Conservation (phyloP, 2,888 invertebrate genomes). For the Gastracanthus pulcherrimus region DNA sequence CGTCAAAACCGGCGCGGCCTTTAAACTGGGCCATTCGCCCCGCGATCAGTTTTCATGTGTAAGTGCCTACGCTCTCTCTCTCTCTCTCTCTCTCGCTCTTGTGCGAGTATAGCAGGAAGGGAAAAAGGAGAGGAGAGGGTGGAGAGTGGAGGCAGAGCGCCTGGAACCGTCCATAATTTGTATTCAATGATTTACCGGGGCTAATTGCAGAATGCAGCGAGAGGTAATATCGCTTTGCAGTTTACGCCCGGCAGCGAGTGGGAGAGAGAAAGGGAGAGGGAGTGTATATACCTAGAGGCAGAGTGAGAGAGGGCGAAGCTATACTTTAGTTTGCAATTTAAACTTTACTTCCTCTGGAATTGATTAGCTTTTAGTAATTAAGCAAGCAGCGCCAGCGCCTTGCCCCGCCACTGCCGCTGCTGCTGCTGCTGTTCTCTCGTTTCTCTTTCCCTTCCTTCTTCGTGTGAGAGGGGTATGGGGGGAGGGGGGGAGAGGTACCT, state of each 20-base stretch:
- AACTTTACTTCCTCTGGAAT: constrained; percentile 78
- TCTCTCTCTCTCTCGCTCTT: too few relatives aligned
- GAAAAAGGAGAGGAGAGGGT: not conserved
- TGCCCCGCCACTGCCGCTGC: constrained; percentile 57
- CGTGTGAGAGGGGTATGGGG: too few relatives aligned
- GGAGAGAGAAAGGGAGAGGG: constrained; percentile 28
- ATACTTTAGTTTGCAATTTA: constrained; percentile 78
- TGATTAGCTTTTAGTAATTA: constrained; percentile 78
- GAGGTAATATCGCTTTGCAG: constrained; percentile 68
- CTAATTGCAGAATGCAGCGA: constrained; percentile 77
- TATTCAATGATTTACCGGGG: constrained; percentile 77
- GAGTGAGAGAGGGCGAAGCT: constrained; percentile 66
- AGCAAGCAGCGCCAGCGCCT: constrained; percentile 74
- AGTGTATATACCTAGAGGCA: too few relatives aligned
- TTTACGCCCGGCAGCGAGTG: constrained; percentile 60
- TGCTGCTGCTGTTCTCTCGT: constrained; percentile 41
- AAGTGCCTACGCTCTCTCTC: not conserved
- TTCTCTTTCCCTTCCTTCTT: not conserved
- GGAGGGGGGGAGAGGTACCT: not conserved
- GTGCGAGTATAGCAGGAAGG: too few relatives aligned
- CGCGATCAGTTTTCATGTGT: constrained; percentile 48
- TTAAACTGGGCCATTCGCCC: constrained; percentile 40
- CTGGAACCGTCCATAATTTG: constrained; percentile 73
- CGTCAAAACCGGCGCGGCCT: constrained; percentile 42
- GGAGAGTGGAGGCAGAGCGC: constrained; percentile 28